These are phyloP conservation scores for Amphilophus citrinellus DNA, from an alignment of 2,113 vertebrate genomes.

Conservation along the genomic window DNA sequence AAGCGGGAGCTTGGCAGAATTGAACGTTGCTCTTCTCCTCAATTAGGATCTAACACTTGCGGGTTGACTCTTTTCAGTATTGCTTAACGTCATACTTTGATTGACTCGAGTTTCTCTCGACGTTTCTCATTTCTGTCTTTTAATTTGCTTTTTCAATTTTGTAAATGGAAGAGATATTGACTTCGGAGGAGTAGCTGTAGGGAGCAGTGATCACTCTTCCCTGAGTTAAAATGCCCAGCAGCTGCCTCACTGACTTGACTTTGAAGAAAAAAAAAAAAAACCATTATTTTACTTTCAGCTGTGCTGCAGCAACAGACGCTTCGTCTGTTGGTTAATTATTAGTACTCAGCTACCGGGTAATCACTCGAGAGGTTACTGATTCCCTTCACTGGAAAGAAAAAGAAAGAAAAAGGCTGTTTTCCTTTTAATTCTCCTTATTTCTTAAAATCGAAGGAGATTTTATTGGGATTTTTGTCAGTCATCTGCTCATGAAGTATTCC, in stretches of 20 bases:
- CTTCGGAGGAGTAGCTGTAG: slow-evolving; percentile 31
- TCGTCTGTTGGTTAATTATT: slow-evolving; percentile 14
- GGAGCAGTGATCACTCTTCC: slow-evolving; percentile 43
- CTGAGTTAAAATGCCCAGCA: slow-evolving; percentile 43
- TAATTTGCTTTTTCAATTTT: slow-evolving; percentile 71
- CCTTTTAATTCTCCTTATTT: background rate
- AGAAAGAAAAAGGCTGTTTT: background rate
- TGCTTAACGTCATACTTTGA: slow-evolving; percentile 52
- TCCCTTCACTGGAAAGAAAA: background rate
- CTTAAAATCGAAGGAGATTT: background rate
- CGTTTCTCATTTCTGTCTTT: slow-evolving; percentile 53
- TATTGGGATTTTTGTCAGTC: background rate
- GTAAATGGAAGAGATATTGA: slow-evolving; percentile 68
- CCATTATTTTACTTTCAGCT: slow-evolving; percentile 11
- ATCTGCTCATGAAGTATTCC: background rate
- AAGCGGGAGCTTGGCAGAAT: slow-evolving; percentile 22
- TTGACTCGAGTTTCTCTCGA: slow-evolving; percentile 11
- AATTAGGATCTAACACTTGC: slow-evolving; percentile 44
- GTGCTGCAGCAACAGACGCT: slow-evolving; percentile 19
- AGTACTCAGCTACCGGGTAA: background rate
- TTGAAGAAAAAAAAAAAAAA: slow-evolving; percentile 5
- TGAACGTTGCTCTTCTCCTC: slow-evolving; percentile 38
- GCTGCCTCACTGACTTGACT: slow-evolving; percentile 26
- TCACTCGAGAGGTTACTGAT: slow-evolving; percentile 20
- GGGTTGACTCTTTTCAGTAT: slow-evolving; percentile 40